Evolutionary conservation across 2,797 vertebrate species (phyloP), one percentile per base, ranked within the genome.

Genomic region (Ciconia nigra): DNA sequence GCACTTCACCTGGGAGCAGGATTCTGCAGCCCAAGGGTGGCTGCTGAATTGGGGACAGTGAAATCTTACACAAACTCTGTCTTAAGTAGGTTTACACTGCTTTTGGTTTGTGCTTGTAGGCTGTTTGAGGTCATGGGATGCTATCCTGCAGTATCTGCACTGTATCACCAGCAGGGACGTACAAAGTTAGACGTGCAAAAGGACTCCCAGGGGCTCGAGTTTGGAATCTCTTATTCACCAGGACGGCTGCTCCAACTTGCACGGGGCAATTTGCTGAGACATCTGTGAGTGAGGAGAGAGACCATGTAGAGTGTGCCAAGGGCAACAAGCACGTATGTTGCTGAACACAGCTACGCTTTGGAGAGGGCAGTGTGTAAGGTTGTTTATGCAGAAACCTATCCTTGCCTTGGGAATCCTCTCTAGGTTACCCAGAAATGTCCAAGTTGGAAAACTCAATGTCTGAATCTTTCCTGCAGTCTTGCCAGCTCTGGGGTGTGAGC

Each of bases 151-250:
- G 41, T 10, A 0, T n/a, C 59, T 17, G 13, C 28, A 5, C 57
- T 47, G 67, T 28, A 15, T 66, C 42, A 28, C 21, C 15, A 39
- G 44, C 37, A 47, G 41, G 62, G 52, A 39, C 1, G 3, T 17
- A 20, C 47, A 66, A 62, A 42, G 33, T 12, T 44, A 18, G 25
- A 39, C 0, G 0, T 39, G 39, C 21, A 21, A 41, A 70, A 66
- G 13, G 46, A 35, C n/a, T 65, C 25, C 16, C 15, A 12, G 41
- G 31, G 73, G 59, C 39, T 49, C 18, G 58, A 76, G 62, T 54
- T 13, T 39, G 79, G 76, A 9, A 25, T 62, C 16, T 46, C 11
- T 44, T 16, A 41, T 14, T 79, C 24, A 21, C 35, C 7, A 35
- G 62, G 49, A 39, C 2, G 31, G 42, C 42, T 4, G 6, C 19